A percentile compares a stretch with the other conserved stretches of the same genome.
These are phyloP conservation scores for Neelides sp. DNA, from an alignment of 1,140 invertebrate species.

Conservation along the genomic window DNA sequence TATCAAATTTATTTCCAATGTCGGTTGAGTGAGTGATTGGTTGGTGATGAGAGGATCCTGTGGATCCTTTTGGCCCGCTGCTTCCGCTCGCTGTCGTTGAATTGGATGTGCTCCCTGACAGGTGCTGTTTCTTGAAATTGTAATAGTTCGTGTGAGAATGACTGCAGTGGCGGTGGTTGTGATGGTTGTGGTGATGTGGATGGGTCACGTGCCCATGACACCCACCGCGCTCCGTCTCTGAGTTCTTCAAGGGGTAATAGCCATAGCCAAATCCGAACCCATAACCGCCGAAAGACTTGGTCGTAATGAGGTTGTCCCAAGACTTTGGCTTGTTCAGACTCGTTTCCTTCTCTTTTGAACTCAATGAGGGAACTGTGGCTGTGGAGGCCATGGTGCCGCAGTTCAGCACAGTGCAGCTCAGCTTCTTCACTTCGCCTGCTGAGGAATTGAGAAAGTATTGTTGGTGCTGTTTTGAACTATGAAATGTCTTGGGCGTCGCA, in stretches of 20 bases:
- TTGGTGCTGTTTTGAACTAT: background rate
- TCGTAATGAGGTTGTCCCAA: conserved; percentile 28
- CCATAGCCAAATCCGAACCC: conserved; percentile 32
- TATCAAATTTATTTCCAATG: too few relatives aligned
- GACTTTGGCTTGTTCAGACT: conserved; percentile 27
- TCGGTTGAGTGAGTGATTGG: too few relatives aligned
- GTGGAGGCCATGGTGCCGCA: too few relatives aligned
- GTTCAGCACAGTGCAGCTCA: too few relatives aligned
- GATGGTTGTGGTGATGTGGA: conserved; percentile 31
- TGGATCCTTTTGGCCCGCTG: too few relatives aligned
- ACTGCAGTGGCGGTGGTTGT: conserved; percentile 20
- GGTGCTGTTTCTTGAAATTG: conserved; percentile 14
- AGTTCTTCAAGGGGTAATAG: conserved; percentile 28
- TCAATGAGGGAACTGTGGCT: too few relatives aligned
- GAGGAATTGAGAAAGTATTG: background rate
- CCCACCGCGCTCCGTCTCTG: conserved; percentile 13
- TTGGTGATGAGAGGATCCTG: too few relatives aligned
- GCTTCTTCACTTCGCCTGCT: conserved; percentile 1
- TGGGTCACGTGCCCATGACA: conserved; percentile 24
- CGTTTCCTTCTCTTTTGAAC: too few relatives aligned
- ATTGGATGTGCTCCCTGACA: background rate
- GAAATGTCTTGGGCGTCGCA: too few relatives aligned
- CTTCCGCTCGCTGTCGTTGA: too few relatives aligned
- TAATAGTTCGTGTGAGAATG: conserved; percentile 26
- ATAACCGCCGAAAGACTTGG: conserved; percentile 31